Base-by-base conservation (phyloP, 1,140 invertebrate genomes). In the Subanguina moxae region DNA sequence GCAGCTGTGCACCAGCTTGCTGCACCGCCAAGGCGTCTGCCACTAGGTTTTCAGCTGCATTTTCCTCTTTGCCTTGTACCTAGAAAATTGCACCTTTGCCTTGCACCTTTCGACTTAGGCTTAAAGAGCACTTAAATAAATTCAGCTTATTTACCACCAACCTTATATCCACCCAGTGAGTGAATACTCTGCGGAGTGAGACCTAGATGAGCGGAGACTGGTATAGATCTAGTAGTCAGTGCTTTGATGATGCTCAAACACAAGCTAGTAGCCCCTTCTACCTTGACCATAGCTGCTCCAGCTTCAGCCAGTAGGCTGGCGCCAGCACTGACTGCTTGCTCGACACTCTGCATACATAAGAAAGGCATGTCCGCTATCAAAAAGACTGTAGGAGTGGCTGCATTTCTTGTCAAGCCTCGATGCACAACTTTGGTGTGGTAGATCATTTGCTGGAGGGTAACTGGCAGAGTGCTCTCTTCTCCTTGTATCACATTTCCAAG, bases 171-270 rank as follows among this genome's bases (percentile, higher is more conserved):
- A 21, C 48, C 48, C 17, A 78, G 57, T 19, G 32, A 21, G 57
- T 75, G 57, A 19, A 75, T 63, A 19, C 58, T 58, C 43, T 76
- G 75, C 1, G 75, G 75, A 13, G 77, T 78, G 13, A 76, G 42
- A 28, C 75, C 75, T 21, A 76, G 19, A 73, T 52, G 75, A 23
- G 45, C 76, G 52, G 45, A 71, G 15, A 78, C 76, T 7, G 75
- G 75, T 32, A 76, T 67, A 25, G 48, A 52, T 52, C 48, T 19
- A 8, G 48, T 21, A 19, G 48, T 52, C 48, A 52, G 15, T 15
- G 43, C 30, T 7, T 56, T 13, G 25, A 73, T 64, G 3, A 38
- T 71, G 17, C 58, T 32, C n/a, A 69, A 43, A 3, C 21, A 8
- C 48, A 74, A 48, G 11, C 30, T 11, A 52, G n/a, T 52, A 1